These are phyloP conservation scores for Ardeotis arabs DNA, from an alignment of 2,113 vertebrate genomes.

Conservation along the genomic window DNA sequence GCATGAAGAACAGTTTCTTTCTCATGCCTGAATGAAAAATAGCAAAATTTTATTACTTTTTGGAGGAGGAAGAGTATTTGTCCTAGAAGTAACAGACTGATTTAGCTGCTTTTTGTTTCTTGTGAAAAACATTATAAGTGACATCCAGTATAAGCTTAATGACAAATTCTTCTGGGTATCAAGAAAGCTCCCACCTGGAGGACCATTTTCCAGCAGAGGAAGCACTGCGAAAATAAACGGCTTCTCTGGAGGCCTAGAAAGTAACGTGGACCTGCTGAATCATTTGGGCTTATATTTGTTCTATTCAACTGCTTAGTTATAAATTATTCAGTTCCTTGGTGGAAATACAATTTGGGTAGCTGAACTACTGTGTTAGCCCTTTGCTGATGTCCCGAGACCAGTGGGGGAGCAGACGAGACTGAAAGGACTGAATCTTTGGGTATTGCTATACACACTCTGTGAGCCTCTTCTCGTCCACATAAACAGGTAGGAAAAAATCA, in stretches of 20 bases:
- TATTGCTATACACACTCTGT: not conserved
- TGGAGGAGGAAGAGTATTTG: not conserved
- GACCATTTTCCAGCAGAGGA: not conserved
- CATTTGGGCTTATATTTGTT: not conserved
- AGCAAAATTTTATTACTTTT: not conserved
- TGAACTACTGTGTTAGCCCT: not conserved
- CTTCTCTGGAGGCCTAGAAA: not conserved
- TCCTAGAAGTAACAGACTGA: not conserved
- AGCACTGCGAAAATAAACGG: not conserved
- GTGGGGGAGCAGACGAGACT: not conserved
- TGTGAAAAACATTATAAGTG: not conserved
- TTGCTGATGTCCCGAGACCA: not conserved
- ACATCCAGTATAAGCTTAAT: not conserved
- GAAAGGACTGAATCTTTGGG: not conserved
- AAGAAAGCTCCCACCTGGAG: not conserved
- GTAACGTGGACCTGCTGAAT: not conserved
- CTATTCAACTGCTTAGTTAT: not conserved
- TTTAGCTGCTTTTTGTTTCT: not conserved
- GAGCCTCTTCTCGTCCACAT: not conserved
- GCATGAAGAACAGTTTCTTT: not conserved
- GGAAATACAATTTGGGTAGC: not conserved
- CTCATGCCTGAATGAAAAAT: not conserved
- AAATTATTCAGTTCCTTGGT: not conserved
- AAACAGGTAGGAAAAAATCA: not conserved
- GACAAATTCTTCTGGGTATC: not conserved